Evolutionary conservation across 2,888 invertebrate species (phyloP).

Genomic region (Ypsolopha scabrella): DNA sequence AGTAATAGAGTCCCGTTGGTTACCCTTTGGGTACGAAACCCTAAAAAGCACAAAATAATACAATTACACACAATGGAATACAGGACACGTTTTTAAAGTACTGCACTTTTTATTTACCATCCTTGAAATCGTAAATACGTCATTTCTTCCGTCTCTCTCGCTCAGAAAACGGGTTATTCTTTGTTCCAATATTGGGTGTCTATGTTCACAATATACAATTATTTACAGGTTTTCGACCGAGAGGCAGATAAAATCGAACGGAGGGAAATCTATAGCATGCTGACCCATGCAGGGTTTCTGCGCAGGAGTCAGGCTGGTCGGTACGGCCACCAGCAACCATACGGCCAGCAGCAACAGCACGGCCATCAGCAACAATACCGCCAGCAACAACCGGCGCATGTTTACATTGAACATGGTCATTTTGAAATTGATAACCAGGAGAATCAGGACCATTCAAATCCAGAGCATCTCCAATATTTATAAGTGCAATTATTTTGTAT

Average conservation of each 20-base stretch:
- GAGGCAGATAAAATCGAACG: conserved; percentile 73
- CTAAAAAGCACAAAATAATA: too few relatives aligned
- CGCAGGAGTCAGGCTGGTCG: conserved; percentile 25
- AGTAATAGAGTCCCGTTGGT: too few relatives aligned
- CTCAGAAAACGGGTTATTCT: too few relatives aligned
- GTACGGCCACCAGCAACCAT: conserved; percentile 4
- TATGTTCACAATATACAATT: neutral
- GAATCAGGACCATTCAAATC: conserved; percentile 15
- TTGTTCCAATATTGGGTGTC: neutral
- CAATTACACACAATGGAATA: too few relatives aligned
- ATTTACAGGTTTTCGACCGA: conserved; percentile 65
- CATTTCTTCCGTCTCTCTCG: too few relatives aligned
- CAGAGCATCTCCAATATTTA: conserved; percentile 45
- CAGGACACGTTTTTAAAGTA: too few relatives aligned
- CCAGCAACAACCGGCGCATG: neutral
- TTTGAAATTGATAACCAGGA: neutral
- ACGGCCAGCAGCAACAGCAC: neutral
- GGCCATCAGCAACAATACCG: neutral
- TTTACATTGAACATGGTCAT: neutral
- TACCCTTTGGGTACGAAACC: too few relatives aligned
- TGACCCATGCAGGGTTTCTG: conserved; percentile 74
- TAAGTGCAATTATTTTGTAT: too few relatives aligned
- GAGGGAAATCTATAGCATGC: conserved; percentile 72
- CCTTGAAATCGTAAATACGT: too few relatives aligned
- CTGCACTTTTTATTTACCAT: too few relatives aligned